Base-by-base conservation (phyloP, 2,888 invertebrate genomes). In the Portevinia maculata region DNA sequence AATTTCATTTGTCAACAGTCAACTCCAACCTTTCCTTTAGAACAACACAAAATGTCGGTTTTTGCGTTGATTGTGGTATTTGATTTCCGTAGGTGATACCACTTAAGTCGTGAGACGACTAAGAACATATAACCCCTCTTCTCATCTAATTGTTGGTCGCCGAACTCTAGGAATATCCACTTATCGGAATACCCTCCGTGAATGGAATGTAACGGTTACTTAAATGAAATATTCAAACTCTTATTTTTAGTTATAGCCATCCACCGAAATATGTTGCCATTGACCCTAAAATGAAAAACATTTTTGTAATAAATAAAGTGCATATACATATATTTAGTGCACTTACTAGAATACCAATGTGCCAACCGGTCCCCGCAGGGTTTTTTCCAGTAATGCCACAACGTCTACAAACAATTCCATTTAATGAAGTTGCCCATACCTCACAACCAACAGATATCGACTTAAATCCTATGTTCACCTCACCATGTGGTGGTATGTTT, bases 321-420 rank as follows among this genome's bases (percentile, higher is more conserved):
- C 19, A 17, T 41, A 50, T 37, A 11, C n/a, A 28, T 6, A 17
- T 19, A 13, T 39, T 15, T 11, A 9, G 6, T 6, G 9, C 17
- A 46, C 85, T 86, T 85, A 90, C 90, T 30, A 90, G 87, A 55
- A 95, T 93, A 32, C 95, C 94, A 46, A 93, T 91, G 87, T 94
- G 94, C 97, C 97, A 98, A 28, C 94, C 94, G 30, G 94, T 93
- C 55, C 97, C 97, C 67, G 93, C 93, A 1, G 95, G 94, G 91
- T 94, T 94, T 37, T 93, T 93, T 48, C 91, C 89, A 9, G 95
- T 94, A 37, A 97, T 94, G 15, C 97, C 97, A 84, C 94, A 93
- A 65, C 97, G 92, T 75, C 94, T 93, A 83, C 94, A 93, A 53
- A 96, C 91, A 19, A 93, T 92, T 11, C 96, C 95, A 84, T 94